phyloP scores from a whole-genome alignment of 2,113 vertebrate species.

The Phalacrocorax aristotelis region DNA sequence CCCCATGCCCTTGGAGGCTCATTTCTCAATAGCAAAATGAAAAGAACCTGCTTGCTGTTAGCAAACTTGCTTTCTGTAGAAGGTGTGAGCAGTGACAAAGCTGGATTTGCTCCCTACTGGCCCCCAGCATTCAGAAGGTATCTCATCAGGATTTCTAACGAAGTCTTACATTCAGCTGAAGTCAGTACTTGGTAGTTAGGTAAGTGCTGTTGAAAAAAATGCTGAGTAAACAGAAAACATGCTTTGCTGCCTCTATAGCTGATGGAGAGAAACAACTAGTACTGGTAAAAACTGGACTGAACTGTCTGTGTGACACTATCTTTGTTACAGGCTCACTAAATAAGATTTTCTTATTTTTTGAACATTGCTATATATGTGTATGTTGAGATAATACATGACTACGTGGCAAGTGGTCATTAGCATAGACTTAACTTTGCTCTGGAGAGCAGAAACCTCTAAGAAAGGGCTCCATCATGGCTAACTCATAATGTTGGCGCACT shows the following conservation, averaged over 20 bases:
- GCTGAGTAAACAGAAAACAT: not conserved
- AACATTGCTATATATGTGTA: not conserved
- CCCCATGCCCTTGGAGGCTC: not conserved
- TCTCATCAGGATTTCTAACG: not conserved
- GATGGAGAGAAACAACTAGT: not conserved
- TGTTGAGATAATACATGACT: not conserved
- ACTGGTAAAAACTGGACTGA: not conserved
- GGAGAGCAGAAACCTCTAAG: not conserved
- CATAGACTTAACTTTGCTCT: not conserved
- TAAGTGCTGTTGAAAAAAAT: not conserved
- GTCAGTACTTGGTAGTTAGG: not conserved
- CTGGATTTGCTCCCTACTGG: not conserved
- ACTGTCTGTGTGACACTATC: not conserved
- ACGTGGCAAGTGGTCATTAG: not conserved
- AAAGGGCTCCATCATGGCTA: not conserved
- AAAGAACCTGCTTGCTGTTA: not conserved
- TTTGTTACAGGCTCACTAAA: not conserved
- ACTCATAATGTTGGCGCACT: not conserved
- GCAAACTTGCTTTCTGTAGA: not conserved
- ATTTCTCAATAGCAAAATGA: not conserved
- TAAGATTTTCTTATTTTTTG: not conserved
- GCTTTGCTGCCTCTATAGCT: not conserved
- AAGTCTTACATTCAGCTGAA: not conserved
- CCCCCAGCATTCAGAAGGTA: not conserved
- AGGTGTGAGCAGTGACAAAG: not conserved